Conservation (phyloP, 2,113 vertebrate species). For the Eclectus roratus region DNA sequence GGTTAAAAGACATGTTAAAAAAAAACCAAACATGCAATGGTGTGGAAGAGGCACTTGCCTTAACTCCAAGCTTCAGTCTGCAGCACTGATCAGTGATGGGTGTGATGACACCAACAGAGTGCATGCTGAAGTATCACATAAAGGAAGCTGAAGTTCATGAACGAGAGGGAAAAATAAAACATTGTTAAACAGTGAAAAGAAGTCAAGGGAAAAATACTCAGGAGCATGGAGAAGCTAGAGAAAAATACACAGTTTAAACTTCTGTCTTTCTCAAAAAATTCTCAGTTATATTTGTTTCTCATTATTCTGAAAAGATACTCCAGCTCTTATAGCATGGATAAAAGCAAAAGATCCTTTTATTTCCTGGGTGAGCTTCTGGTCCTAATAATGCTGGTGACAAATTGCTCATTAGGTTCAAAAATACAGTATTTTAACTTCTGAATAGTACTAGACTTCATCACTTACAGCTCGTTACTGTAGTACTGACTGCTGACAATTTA, state of each 20-base stretch:
- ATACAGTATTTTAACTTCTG: background rate
- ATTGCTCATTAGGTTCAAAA: background rate
- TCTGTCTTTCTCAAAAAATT: background rate
- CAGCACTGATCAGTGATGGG: conserved; percentile 64
- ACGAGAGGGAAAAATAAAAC: conserved; percentile 59
- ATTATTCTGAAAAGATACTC: background rate
- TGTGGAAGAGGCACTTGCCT: conserved; percentile 68
- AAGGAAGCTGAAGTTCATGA: conserved; percentile 65
- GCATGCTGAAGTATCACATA: conserved; percentile 65
- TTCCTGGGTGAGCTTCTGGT: background rate
- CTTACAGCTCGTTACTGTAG: background rate
- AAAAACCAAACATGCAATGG: conserved; percentile 31
- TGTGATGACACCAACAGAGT: conserved; percentile 65
- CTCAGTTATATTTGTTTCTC: background rate
- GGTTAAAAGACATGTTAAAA: background rate
- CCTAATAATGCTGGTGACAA: background rate
- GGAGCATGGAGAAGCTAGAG: background rate
- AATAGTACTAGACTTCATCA: background rate
- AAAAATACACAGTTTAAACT: background rate
- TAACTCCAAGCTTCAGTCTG: conserved; percentile 67
- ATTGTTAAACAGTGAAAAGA: conserved; percentile 46
- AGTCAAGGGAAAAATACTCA: conserved; percentile 8
- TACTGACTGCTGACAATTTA: background rate
- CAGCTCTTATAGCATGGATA: background rate
- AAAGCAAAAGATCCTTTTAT: background rate